Percentiles rank a stretch among this genome's conserved stretches.
Conservation (phyloP, 2,797 vertebrate species). For the Euphonia xanthogaster region DNA sequence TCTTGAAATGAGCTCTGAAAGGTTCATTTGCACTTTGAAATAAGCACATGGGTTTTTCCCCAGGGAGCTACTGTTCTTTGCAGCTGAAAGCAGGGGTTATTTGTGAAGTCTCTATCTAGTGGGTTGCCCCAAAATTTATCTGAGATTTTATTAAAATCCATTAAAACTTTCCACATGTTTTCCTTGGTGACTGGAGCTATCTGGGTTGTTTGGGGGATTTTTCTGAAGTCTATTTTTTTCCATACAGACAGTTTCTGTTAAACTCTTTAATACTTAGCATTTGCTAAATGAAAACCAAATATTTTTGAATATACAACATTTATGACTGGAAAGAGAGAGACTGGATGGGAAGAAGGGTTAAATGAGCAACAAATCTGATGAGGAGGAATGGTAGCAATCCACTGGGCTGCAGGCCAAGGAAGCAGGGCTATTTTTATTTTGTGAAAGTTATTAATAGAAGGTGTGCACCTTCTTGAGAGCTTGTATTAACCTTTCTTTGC, state of each 20-base stretch:
- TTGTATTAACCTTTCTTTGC: constrained; percentile 43
- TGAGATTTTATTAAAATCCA: not conserved
- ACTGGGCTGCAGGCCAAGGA: constrained; percentile 23
- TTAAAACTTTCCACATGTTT: not conserved
- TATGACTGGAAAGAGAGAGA: not conserved
- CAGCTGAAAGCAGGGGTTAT: not conserved
- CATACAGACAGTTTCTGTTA: not conserved
- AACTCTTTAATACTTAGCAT: not conserved
- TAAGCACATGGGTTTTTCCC: not conserved
- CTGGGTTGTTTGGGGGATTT: not conserved
- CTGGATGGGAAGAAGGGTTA: not conserved
- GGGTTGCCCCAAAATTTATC: not conserved
- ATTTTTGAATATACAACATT: not conserved
- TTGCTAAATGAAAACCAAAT: not conserved
- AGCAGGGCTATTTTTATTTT: constrained; percentile 47
- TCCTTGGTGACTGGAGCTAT: not conserved
- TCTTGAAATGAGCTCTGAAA: not conserved
- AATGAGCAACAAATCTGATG: not conserved
- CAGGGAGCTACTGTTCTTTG: not conserved
- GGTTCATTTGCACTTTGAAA: not conserved
- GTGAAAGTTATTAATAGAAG: constrained; percentile 47
- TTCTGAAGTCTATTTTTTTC: not conserved
- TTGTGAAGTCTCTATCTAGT: not conserved
- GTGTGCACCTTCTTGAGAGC: constrained; percentile 16
- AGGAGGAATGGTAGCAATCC: constrained; percentile 36